A percentile compares a stretch with the other conserved stretches of the same genome.
Conservation (phyloP, 2,797 vertebrate genomes). For the Neosilurus hyrtlii region DNA sequence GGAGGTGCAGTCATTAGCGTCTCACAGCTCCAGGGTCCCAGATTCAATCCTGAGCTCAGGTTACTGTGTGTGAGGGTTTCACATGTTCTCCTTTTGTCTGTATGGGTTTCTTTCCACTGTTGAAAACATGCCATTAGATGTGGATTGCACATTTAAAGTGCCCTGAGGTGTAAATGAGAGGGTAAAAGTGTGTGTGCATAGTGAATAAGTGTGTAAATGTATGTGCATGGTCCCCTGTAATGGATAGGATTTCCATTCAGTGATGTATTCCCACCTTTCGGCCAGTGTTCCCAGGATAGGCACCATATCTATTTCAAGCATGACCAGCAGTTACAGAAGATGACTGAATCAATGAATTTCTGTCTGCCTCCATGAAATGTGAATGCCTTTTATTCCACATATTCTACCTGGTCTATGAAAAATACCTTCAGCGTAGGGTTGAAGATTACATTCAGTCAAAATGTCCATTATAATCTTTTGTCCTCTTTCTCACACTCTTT, state of each 20-base stretch:
- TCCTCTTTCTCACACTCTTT: conserved; percentile 47
- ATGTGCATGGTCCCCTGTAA: not conserved
- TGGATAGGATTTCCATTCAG: not conserved
- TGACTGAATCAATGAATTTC: not conserved
- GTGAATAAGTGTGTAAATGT: not conserved
- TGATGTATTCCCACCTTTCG: not conserved
- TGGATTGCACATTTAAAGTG: not conserved
- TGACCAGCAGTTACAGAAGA: not conserved
- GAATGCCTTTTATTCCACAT: not conserved
- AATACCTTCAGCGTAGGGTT: not conserved
- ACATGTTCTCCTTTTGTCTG: not conserved
- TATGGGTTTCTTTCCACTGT: not conserved
- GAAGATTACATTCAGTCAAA: conserved; percentile 1
- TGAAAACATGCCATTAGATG: not conserved
- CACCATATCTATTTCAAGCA: not conserved
- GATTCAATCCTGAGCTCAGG: not conserved
- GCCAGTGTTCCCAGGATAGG: not conserved
- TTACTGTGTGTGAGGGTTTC: not conserved
- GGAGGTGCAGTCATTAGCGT: not conserved
- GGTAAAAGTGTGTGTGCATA: not conserved
- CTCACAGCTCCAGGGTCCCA: not conserved
- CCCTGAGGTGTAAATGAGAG: not conserved
- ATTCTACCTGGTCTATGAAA: not conserved
- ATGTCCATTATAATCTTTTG: not conserved
- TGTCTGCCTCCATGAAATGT: not conserved